Conservation (phyloP, 2,113 vertebrate genomes). For the Misgurnus anguillicaudatus region DNA sequence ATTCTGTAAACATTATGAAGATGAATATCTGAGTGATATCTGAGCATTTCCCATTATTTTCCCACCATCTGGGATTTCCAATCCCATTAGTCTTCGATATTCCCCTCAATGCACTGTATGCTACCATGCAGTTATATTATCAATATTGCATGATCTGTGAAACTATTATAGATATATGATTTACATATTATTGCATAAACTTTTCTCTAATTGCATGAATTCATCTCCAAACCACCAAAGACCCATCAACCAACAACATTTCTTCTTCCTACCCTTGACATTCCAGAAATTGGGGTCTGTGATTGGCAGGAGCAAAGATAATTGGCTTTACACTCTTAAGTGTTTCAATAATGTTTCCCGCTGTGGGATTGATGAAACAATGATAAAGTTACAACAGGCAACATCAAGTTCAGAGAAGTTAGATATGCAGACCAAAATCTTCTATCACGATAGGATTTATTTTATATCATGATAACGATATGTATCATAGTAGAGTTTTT, state of each 20-base stretch:
- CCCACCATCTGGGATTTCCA: neutral
- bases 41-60: conserved; percentile 6
- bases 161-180: neutral
- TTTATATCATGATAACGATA: too few relatives aligned
- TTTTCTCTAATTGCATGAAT: neutral
- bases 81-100: conserved; percentile 4
- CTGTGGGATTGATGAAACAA: conserved; percentile 41
- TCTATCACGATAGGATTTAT: too few relatives aligned
- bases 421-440: too few relatives aligned
- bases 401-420: too few relatives aligned
- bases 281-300: conserved; percentile 38
- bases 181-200: neutral
- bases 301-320: conserved; percentile 44
- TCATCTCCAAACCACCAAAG: neutral
- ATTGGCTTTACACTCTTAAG: conserved; percentile 52
- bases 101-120: neutral
- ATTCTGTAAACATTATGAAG: neutral
- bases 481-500: too few relatives aligned
- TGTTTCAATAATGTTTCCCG: conserved; percentile 53
- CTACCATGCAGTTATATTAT: neutral
- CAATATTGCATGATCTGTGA: neutral
- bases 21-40: neutral
- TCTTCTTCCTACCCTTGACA: conserved; percentile 28
- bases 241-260: conserved; percentile 17
- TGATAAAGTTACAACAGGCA: conserved; percentile 24